These are phyloP conservation scores for Myanophis thanlyinensis DNA, from an alignment of 2,113 vertebrate genomes.

Conservation along the genomic window DNA sequence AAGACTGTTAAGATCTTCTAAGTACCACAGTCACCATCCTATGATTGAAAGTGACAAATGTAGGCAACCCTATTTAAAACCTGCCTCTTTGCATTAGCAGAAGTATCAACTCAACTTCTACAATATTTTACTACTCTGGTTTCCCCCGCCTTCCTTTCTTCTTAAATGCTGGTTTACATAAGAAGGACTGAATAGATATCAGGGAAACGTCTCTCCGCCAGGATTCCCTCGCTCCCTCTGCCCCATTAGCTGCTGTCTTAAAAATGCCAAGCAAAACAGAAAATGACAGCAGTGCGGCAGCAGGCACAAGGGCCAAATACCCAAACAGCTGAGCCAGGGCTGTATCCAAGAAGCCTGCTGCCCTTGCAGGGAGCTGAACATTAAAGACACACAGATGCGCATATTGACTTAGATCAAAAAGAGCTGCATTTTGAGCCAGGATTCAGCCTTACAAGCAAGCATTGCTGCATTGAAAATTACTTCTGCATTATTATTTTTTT, in stretches of 20 bases:
- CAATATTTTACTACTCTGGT: slow-evolving; percentile 59
- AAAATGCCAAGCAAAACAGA: slow-evolving; percentile 57
- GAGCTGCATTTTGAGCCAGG: background rate
- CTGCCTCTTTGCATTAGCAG: slow-evolving; percentile 74
- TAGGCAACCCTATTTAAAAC: slow-evolving; percentile 70
- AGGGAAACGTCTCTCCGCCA: slow-evolving; percentile 35
- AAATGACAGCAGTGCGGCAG: slow-evolving; percentile 62
- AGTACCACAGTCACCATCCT: slow-evolving; percentile 65
- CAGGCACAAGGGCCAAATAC: slow-evolving; percentile 55
- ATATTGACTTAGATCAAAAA: slow-evolving; percentile 9
- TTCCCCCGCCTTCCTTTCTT: slow-evolving; percentile 9
- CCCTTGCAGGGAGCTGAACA: slow-evolving; percentile 18
- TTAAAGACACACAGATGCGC: background rate
- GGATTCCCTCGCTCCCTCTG: slow-evolving; percentile 56
- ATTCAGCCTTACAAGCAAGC: background rate
- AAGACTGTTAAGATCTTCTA: slow-evolving; percentile 73
- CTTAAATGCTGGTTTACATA: slow-evolving; percentile 51
- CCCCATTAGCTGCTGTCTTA: slow-evolving; percentile 71
- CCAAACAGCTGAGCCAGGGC: slow-evolving; percentile 48
- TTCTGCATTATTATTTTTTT: background rate
- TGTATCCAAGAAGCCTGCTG: background rate
- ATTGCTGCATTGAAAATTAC: background rate
- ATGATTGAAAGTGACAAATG: slow-evolving; percentile 77
- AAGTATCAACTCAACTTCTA: slow-evolving; percentile 65
- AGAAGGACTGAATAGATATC: slow-evolving; percentile 45